Evolutionary conservation across 2,113 vertebrate genomes (phyloP).

Genomic region (Pseudolaguvia tuberculata): DNA sequence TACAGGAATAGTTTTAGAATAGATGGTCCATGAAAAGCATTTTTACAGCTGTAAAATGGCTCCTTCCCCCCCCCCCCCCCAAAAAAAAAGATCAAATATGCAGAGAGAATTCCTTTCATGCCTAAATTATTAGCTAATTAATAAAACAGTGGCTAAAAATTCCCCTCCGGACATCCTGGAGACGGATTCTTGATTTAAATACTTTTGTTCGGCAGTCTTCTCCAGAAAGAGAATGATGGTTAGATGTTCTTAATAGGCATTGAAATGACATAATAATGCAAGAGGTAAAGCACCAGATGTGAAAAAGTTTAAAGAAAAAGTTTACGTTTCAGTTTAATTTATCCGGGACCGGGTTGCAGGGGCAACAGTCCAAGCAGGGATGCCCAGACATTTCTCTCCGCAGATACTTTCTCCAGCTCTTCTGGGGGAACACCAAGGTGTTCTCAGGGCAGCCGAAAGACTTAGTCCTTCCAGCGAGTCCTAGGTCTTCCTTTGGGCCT

Average conservation of each 20-base stretch:
- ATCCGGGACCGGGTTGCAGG: too few species aligned
- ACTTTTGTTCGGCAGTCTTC: neutral
- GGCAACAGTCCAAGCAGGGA: too few species aligned
- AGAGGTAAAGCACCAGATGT: neutral
- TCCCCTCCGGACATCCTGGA: neutral
- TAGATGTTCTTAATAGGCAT: neutral
- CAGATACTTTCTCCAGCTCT: too few species aligned
- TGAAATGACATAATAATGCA: neutral
- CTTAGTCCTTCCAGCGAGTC: too few species aligned
- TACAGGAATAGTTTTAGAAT: neutral
- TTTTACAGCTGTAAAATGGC: neutral
- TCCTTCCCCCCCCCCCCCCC: neutral
- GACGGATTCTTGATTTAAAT: neutral
- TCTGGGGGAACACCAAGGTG: too few species aligned
- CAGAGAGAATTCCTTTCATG: neutral
- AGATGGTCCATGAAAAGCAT: too few species aligned
- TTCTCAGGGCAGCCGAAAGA: too few species aligned
- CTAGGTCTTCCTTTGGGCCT: too few species aligned
- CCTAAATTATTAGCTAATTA: neutral
- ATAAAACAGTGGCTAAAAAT: neutral
- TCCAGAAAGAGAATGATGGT: neutral
- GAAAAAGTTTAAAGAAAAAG: too few species aligned
- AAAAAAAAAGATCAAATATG: neutral
- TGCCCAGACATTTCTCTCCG: too few species aligned
- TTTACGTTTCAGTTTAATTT: too few species aligned